Evolutionary conservation across 2,113 vertebrate genomes (phyloP).

Genomic region (Phocoena phocoena): DNA sequence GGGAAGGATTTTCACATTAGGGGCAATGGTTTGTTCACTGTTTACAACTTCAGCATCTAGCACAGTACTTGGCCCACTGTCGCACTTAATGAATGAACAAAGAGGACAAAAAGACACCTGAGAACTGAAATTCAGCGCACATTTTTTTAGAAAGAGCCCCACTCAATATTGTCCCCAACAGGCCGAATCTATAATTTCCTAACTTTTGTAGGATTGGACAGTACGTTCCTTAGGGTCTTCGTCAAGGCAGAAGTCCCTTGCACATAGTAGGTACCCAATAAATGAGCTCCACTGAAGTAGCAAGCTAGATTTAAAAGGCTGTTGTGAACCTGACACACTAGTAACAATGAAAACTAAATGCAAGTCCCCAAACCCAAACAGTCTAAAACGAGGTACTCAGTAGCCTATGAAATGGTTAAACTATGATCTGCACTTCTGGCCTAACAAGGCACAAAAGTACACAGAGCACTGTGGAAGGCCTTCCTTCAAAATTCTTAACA

Average conservation of each 20-base stretch:
- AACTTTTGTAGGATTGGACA: background rate
- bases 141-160: background rate
- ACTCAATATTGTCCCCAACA: background rate
- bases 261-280: background rate
- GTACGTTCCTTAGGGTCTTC: too few species aligned
- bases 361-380: background rate
- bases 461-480: background rate
- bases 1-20: background rate
- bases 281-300: background rate
- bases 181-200: background rate
- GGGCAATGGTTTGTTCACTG: background rate
- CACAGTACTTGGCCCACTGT: background rate
- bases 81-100: background rate
- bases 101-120: background rate
- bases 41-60: background rate
- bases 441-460: background rate
- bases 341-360: background rate
- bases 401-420: background rate
- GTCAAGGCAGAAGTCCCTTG: accelerated
- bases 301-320: background rate
- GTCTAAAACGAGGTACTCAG: background rate
- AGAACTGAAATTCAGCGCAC: background rate
- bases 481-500: background rate
- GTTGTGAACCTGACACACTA: background rate
- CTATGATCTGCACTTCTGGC: background rate